phyloP scores from a whole-genome alignment of 1,140 invertebrate genomes.

The Choristoneura fumiferana region DNA sequence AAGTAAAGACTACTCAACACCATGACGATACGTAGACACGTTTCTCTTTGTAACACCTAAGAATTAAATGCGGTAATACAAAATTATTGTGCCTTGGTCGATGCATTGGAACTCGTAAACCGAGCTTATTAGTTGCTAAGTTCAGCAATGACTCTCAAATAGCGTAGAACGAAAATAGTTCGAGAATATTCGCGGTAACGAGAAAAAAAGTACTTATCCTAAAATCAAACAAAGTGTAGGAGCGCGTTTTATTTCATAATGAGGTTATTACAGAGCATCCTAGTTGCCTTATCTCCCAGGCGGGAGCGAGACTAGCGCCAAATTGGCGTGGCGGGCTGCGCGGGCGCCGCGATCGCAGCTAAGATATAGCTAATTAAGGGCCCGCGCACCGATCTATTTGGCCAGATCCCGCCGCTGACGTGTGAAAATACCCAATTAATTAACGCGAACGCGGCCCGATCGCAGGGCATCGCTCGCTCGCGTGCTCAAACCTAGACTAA shows the following conservation, averaged over 20 bases:
- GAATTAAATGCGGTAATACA: no score
- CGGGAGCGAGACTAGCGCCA: constrained; percentile 64
- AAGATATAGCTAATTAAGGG: constrained; percentile 75
- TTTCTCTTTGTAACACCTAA: no score
- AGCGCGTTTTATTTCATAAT: constrained; percentile 72
- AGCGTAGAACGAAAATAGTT: no score
- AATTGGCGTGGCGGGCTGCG: constrained; percentile 73
- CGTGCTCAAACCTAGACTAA: constrained; percentile 49
- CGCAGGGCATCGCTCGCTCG: constrained; percentile 53
- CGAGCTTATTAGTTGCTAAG: no score
- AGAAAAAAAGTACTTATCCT: constrained; percentile 43
- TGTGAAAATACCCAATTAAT: constrained; percentile 78
- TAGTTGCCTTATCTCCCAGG: constrained; percentile 60
- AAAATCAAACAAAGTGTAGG: constrained; percentile 54
- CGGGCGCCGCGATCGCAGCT: constrained; percentile 56
- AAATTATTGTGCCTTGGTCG: no score
- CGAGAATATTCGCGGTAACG: not conserved
- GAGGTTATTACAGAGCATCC: constrained; percentile 75
- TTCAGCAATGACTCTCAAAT: no score
- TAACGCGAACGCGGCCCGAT: constrained; percentile 60
- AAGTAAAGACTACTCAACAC: constrained; percentile 13
- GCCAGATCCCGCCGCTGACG: constrained; percentile 71
- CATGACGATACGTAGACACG: not conserved
- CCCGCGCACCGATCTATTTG: constrained; percentile 72
- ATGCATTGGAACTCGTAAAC: no score